These are phyloP conservation scores for Lytechinus pictus DNA, from an alignment of 35 echinoderm and acorn worm genomes.

Conservation along the genomic window DNA sequence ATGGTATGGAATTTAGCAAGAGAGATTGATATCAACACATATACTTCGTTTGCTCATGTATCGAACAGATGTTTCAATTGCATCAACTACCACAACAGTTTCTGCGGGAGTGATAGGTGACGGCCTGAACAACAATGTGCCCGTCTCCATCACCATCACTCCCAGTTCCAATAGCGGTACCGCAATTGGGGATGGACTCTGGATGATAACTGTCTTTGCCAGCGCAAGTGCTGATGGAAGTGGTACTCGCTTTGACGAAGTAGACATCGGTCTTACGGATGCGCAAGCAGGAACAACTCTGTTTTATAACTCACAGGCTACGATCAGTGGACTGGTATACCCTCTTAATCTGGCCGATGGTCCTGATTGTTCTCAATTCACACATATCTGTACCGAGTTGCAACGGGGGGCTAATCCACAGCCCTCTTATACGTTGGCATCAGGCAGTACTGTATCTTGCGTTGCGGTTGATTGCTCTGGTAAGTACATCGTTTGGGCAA, in stretches of 20 bases:
- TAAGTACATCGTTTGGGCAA: neutral
- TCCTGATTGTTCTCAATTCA: neutral
- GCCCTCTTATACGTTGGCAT: neutral
- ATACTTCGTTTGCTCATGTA: no score
- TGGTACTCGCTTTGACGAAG: neutral
- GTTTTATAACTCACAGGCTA: neutral
- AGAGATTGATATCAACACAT: no score
- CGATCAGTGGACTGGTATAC: neutral
- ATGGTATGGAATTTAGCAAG: no score
- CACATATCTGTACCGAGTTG: neutral
- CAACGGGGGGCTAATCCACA: neutral
- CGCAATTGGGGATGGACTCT: conserved; percentile 26
- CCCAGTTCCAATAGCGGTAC: neutral
- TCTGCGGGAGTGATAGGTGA: neutral
- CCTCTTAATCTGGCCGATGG: neutral
- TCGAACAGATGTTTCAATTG: neutral
- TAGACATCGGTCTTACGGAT: neutral
- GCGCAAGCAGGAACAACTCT: neutral
- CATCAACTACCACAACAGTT: neutral
- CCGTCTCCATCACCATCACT: neutral
- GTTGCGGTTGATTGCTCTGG: neutral
- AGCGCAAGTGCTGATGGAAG: conserved; percentile 1
- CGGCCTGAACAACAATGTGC: neutral
- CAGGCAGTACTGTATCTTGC: neutral
- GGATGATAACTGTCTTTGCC: conserved; percentile 39